Evolutionary conservation across 2,888 invertebrate species (phyloP), one percentile per base, ranked within the genome.

Genomic region (Agrypnus murinus): DNA sequence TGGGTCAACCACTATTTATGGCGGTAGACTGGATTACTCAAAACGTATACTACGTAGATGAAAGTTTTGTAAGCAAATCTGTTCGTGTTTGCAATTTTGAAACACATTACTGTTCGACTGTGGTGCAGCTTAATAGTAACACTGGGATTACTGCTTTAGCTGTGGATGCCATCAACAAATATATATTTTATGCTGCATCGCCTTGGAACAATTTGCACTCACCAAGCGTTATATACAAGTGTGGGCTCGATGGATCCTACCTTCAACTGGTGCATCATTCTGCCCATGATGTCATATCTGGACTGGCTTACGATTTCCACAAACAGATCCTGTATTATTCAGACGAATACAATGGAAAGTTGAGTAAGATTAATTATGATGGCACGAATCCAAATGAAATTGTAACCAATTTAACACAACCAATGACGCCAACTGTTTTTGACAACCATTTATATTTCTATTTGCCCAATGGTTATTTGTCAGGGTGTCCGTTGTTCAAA

Each of bases 361-460:
- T 92, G 25, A 87, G 89, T 75, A 82, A 86, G 31, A 77, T 88
- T 15, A 81, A 82, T 74, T 90, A 90, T 66, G 84, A 87, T 43
- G 89, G 88, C 34, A 79, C 79, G 2, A 77, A 82, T 80, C 86
- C 85, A 81, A 74, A 83, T 19, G 82, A 85, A 0, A 83, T 88
- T 0, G 82, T 89, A 0, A 82, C 85, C 60, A 87, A 89, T 65
- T 80, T 88, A 2, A 83, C 86, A 17, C 87, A 87, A 36, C 92
- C 95, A 0, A 88, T 89, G 46, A 90, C 91, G 0, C 82, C 96
- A 17, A 90, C 89, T 4, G 86, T 95, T 46, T 93, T 92, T 82
- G 95, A 95, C 81, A 92, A 94, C 82, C 87, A 91, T 74, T 85
- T 96, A 0, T 96, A 93, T 84, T 95, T 93, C 87, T 83, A 91